Conservation (phyloP, 2,888 invertebrate species). For the Nectonema munidae region DNA sequence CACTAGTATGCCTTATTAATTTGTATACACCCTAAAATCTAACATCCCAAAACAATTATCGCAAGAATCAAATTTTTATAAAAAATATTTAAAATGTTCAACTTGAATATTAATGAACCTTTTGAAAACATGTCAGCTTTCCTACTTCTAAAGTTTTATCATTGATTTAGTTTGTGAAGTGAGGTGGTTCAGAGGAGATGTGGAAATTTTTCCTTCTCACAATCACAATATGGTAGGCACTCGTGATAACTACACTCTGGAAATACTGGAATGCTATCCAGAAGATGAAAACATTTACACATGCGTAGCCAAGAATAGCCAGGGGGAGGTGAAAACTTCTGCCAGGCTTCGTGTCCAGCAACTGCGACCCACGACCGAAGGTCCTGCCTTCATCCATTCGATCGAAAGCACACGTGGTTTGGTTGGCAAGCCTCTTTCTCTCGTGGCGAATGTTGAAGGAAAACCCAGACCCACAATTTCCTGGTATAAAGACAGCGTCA, state of each 20-base stretch:
- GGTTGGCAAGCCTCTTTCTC: conserved; percentile 21
- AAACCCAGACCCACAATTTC: conserved; percentile 22
- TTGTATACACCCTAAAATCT: too few relatives aligned
- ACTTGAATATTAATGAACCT: too few relatives aligned
- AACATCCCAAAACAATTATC: too few relatives aligned
- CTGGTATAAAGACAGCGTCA: conserved; percentile 23
- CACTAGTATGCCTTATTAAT: too few relatives aligned
- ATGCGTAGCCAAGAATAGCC: conserved; percentile 36
- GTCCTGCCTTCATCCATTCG: conserved; percentile 6
- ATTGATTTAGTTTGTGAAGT: too few relatives aligned
- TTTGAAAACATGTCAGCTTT: too few relatives aligned
- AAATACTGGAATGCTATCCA: conserved; percentile 73
- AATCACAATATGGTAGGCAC: too few relatives aligned
- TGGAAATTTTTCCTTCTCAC: too few relatives aligned
- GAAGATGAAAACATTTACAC: conserved; percentile 88
- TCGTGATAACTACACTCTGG: conserved; percentile 41
- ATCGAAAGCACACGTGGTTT: conserved; percentile 19
- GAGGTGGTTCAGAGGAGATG: too few relatives aligned
- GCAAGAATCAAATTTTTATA: too few relatives aligned
- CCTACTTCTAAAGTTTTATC: too few relatives aligned
- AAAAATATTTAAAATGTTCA: too few relatives aligned
- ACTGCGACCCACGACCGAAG: conserved; percentile 2
- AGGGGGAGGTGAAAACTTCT: conserved; percentile 25
- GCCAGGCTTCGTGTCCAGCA: conserved; percentile 20
- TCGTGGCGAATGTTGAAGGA: conserved; percentile 22